Conservation (phyloP, 2,113 vertebrate species). For the Petaurus breviceps region DNA sequence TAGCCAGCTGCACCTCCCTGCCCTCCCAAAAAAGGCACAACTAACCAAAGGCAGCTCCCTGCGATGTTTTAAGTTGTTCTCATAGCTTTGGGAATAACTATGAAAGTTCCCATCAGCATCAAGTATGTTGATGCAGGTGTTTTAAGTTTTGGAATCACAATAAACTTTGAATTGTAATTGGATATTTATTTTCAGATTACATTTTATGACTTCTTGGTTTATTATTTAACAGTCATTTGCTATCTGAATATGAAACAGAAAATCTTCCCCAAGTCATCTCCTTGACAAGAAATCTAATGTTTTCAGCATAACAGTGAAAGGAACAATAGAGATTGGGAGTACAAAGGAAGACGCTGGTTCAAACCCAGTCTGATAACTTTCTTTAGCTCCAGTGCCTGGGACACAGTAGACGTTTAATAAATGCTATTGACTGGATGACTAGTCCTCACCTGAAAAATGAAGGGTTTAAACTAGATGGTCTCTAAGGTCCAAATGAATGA, state of each 20-base stretch:
- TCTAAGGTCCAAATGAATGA: neutral
- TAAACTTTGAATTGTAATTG: neutral
- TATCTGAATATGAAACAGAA: neutral
- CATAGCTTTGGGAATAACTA: neutral
- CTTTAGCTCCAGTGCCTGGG: neutral
- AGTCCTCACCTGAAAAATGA: neutral
- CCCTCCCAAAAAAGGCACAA: neutral
- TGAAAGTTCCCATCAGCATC: neutral
- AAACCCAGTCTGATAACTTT: neutral
- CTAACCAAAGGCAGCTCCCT: neutral
- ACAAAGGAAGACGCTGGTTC: neutral
- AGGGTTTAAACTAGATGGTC: neutral
- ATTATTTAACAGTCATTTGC: neutral
- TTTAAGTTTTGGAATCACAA: neutral
- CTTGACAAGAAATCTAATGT: neutral
- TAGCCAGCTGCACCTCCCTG: neutral
- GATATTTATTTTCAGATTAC: neutral
- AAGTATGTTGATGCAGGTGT: neutral
- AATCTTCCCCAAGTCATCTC: conserved; percentile 2
- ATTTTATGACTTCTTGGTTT: neutral
- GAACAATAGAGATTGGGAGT: neutral
- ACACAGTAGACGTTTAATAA: neutral
- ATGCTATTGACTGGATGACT: neutral
- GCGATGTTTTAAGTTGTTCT: neutral
- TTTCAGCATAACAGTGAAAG: neutral